A percentile compares a stretch with the other conserved stretches of the same genome.
Conservation (phyloP, 2,113 vertebrate genomes). For the Aptenodytes patagonicus region DNA sequence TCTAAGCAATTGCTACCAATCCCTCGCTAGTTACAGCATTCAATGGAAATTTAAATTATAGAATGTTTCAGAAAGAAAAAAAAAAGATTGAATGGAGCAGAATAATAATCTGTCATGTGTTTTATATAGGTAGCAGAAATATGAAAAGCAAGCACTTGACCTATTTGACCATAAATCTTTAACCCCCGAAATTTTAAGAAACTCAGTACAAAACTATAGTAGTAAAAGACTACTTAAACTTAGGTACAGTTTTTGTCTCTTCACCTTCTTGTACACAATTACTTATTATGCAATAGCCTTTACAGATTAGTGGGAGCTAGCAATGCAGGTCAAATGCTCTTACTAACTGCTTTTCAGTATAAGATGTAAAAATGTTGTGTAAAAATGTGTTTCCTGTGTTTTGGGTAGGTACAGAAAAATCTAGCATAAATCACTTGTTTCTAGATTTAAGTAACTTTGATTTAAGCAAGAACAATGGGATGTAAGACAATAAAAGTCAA, state of each 20-base stretch:
- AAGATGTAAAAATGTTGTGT: not conserved
- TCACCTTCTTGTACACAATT: not conserved
- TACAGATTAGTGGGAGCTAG: not conserved
- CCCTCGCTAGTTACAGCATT: not conserved
- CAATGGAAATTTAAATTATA: not conserved
- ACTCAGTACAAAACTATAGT: not conserved
- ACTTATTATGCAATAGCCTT: not conserved
- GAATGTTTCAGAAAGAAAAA: not conserved
- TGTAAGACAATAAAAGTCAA: not conserved
- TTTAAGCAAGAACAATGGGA: not conserved
- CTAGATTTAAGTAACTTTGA: not conserved
- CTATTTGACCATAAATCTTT: not conserved
- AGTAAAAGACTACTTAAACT: not conserved
- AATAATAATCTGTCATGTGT: rapidly evolving
- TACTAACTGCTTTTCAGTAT: not conserved
- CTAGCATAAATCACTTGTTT: not conserved
- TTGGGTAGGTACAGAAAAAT: not conserved
- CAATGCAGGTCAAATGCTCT: not conserved
- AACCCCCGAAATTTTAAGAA: not conserved
- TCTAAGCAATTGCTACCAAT: not conserved
- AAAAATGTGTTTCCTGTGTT: not conserved
- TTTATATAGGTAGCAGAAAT: not conserved
- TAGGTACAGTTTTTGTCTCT: not conserved
- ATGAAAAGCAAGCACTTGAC: not conserved
- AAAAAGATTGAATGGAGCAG: not conserved